Evolutionary conservation across 2,113 vertebrate species (phyloP), one percentile per base, ranked within the genome.

Genomic region (Gallinago undulata): DNA sequence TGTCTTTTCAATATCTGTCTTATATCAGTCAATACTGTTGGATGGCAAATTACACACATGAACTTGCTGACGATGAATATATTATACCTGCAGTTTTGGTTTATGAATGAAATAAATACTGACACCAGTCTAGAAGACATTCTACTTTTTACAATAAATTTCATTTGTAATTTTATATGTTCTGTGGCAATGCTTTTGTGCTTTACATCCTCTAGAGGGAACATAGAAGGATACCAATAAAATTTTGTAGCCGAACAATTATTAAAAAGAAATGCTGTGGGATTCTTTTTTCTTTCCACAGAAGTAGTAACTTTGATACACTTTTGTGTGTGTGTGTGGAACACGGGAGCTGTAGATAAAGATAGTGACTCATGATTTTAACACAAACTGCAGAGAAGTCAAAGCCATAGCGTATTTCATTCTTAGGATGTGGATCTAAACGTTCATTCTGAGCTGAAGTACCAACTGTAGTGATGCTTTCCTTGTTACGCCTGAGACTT

Each of bases 101-200:
- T 98, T 98, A 97, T 98, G 98, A 98, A 98, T 98, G 98, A 98
- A 98, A 98, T 98, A 98, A 98, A 98, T 98, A 99, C 98, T 98
- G 97, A 98, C 97, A 97, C 96, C 98, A 94, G 98, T 98, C 98
- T 98, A 98, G 98, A 97, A 97, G 97, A 98, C 98, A 96, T 98
- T 98, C 98, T 98, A 98, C 98, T 99, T 98, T 98, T 98, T 98
- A 98, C 98, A 98, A 98, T 98, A 98, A 98, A 98, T 99, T 99
- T 98, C 98, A 98, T 99, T 99, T 99, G 99, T 99, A 99, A 98
- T 98, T 99, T 99, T 99, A 98, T 99, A 99, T 99, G 98, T 99
- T 99, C 96, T 95, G 98, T 99, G 98, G 99, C 98, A 99, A 99
- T 99, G 98, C 98, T 98, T 98, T 99, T 99, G 98, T 98, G 98